A percentile compares a stretch with the other conserved stretches of the same genome.
phyloP scores from a whole-genome alignment of 2,888 invertebrate genomes.

The Epistrophe eligans region DNA sequence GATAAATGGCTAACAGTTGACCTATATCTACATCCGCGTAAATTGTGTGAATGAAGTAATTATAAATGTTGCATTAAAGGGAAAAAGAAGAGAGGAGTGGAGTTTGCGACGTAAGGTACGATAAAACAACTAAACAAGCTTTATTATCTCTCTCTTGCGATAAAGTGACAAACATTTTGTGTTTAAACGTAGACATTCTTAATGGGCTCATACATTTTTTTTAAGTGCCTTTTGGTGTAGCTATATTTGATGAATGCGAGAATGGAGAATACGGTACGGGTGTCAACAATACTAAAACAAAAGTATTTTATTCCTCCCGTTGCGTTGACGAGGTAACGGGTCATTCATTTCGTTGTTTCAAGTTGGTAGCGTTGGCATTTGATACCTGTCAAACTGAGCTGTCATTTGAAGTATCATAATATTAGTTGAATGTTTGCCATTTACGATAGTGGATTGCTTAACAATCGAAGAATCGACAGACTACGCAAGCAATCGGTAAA shows the following conservation, averaged over 20 bases:
- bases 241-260: slow-evolving; percentile 29
- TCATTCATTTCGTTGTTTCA: too few species aligned
- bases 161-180: slow-evolving; percentile 20
- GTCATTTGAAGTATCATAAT: too few species aligned
- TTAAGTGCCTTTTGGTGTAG: slow-evolving; percentile 63
- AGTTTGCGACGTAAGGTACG: neutral
- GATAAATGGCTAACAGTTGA: slow-evolving; percentile 72
- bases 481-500: too few species aligned
- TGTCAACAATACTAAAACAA: neutral
- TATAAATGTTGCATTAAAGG: slow-evolving; percentile 45
- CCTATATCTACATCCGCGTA: slow-evolving; percentile 69
- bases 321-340: too few species aligned
- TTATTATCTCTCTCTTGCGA: slow-evolving; percentile 25
- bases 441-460: too few species aligned
- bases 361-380: too few species aligned
- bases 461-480: too few species aligned
- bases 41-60: slow-evolving; percentile 64
- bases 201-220: slow-evolving; percentile 66
- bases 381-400: too few species aligned
- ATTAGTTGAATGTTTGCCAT: too few species aligned
- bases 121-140: slow-evolving; percentile 17
- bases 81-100: neutral
- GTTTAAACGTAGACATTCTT: slow-evolving; percentile 43
- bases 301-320: neutral
- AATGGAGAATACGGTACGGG: neutral